Evolutionary conservation across 2,888 invertebrate genomes (phyloP).

Genomic region (Aporophyla lueneburgensis): DNA sequence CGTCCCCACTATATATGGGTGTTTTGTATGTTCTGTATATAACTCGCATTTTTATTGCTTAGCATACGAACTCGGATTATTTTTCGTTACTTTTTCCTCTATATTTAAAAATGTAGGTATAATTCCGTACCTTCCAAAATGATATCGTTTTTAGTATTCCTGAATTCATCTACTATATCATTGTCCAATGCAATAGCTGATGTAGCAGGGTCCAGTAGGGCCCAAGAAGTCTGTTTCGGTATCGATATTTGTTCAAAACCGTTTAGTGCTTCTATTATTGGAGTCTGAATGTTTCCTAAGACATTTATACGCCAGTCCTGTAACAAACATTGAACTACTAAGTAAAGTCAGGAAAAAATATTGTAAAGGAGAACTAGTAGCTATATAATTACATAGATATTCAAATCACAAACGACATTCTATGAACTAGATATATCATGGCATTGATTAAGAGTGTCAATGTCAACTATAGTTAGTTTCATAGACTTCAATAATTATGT

Average conservation of each 20-base stretch:
- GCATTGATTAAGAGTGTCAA: too few species aligned
- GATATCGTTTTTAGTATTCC: slow-evolving; percentile 70
- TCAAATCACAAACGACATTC: too few species aligned
- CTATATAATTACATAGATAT: too few species aligned
- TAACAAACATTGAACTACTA: background rate
- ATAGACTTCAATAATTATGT: too few species aligned
- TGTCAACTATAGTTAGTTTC: too few species aligned
- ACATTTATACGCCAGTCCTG: slow-evolving; percentile 74
- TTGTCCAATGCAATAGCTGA: slow-evolving; percentile 68
- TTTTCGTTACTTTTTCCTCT: background rate
- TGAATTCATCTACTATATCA: slow-evolving; percentile 65
- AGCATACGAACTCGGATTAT: too few species aligned
- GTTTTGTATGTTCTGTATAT: background rate
- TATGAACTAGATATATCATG: too few species aligned
- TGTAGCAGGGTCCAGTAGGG: slow-evolving; percentile 72
- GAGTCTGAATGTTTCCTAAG: slow-evolving; percentile 72
- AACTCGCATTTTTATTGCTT: too few species aligned
- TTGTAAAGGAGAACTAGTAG: too few species aligned
- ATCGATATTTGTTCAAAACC: slow-evolving; percentile 71
- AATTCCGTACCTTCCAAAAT: slow-evolving; percentile 75
- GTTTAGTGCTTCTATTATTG: slow-evolving; percentile 70
- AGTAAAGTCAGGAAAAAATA: background rate
- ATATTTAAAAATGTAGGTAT: background rate
- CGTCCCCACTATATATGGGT: too few species aligned
- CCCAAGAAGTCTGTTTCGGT: slow-evolving; percentile 59